These are phyloP conservation scores for Heliconius hermathena DNA, from an alignment of 1,140 invertebrate genomes.

Conservation along the genomic window DNA sequence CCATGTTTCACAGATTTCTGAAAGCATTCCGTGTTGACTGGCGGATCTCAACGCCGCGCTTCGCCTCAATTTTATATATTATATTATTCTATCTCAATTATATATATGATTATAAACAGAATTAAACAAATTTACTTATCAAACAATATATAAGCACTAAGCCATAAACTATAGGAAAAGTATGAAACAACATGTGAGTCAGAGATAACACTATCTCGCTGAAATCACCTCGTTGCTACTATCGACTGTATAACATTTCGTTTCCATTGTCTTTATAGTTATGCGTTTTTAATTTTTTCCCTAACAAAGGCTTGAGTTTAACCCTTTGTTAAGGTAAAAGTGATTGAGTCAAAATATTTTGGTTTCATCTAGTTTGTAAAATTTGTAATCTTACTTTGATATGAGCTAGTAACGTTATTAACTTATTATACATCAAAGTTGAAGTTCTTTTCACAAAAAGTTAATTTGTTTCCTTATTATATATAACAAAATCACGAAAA, in stretches of 20 bases:
- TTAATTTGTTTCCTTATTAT: no score
- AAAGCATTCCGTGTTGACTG: no score
- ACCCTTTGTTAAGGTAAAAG: neutral
- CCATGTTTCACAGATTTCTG: no score
- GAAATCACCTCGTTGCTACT: conserved; percentile 54
- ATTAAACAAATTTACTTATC: neutral
- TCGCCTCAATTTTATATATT: no score
- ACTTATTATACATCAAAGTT: no score
- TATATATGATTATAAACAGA: no score
- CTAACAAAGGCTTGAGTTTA: neutral
- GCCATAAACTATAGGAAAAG: conserved; percentile 21
- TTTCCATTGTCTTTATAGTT: conserved; percentile 35
- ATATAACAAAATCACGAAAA: no score
- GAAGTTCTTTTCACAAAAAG: no score
- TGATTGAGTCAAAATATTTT: neutral
- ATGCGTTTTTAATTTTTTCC: conserved; percentile 16
- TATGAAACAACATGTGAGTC: conserved; percentile 57
- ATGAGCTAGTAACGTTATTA: neutral
- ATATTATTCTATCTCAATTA: neutral
- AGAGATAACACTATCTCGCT: conserved; percentile 65
- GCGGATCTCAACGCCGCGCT: no score
- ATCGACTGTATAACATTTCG: conserved; percentile 24
- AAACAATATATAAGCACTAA: neutral
- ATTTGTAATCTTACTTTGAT: neutral
- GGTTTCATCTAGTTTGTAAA: neutral